Evolutionary conservation across 2,797 vertebrate species (phyloP), one percentile per base, ranked within the genome.

Genomic region (Mergus octosetaceus): DNA sequence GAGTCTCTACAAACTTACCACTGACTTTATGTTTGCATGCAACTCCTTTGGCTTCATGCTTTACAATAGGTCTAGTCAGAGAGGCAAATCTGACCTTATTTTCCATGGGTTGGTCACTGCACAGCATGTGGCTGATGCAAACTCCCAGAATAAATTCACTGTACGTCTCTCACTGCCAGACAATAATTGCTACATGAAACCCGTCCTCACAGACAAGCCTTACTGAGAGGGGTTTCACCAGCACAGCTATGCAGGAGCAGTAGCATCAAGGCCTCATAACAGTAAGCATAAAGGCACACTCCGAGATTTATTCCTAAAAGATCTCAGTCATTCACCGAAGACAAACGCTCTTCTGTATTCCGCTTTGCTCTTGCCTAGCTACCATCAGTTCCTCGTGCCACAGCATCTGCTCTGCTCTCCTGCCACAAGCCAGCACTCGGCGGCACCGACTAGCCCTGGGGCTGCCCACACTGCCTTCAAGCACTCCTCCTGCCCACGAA

Each of bases 131-230:
- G 82, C 69, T 84, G 47, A 61, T 32, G 60, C 61, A 43, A 38
- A 41, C 30, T 41, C 70, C 34, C 54, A 34, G 34, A 62, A 47
- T 9, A 24, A 53, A 49, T 28, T 69, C 73, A 8, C 10, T 20
- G 36, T 34, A 19, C 21, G 56, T 6, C 14, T 32, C 53, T 38
- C 15, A 21, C 38, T 18, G 75, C 61, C 21, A 18, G n/a, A 57
- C 4, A 6, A 49, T 17, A 34, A 14, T 0, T 17, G 69, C 65
- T 8, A 54, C 4, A 2, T 1, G 24, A 61, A 53, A 49, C 21
- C 32, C 4, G 3, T 41, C 53, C 61, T 56, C 56, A 13, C 45
- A 2, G 43, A 34, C 1, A 1, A 78, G 72, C 57, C 39, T n/a
- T 39, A 41, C 4, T 3, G 56, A 69, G 64, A 64, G 51, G 38